Base-by-base conservation (phyloP, 2,113 vertebrate species). In the Zingel zingel region DNA sequence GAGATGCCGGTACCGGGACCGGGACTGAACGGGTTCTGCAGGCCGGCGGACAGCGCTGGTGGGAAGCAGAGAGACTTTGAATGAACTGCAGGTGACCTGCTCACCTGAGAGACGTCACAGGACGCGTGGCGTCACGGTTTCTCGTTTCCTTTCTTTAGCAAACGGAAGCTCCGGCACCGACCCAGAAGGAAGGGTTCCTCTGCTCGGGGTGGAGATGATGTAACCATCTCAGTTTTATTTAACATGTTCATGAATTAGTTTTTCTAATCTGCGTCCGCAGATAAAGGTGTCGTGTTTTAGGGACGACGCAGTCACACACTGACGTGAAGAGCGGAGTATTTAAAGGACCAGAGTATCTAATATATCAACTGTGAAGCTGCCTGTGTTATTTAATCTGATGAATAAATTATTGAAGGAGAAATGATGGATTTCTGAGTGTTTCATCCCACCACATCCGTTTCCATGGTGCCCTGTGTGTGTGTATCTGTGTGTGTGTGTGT, bases 401-500 rank as follows among this genome's bases (percentile, higher is more conserved):
- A 93, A 94, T 94, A 94, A 94, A 94, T 79, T 30, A 74, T 79
- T 90, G 71, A 83, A 63, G 18, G 25, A 74, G 65, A 88, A 82
- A 15, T 14, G 1, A 73, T 25, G 11, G 64, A 64, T 61, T 54
- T 72, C 43, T 72, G 85, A 85, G 56, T 92, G 33, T 5, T 92
- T 87, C 36, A 62, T 58, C 74, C 47, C 74, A 47, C 54, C n/a
- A 5, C 23, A 47, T 64, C 1, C 1, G 81, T 86, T 84, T 82
- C 88, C 84, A 86, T 79, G 84, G 79, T 4, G 62, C 69, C 9
- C 25, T 45, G 3, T 9, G 56, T 48, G 39, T 77, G 50, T 80
- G 75, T 78, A 27, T 48, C 27, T 61, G 50, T 36, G 61, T 64
- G 59, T 75, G 48, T 30, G 25, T 11, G 62, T 13, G 45, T 65